Evolutionary conservation across 1,140 invertebrate genomes (phyloP).

Genomic region (Telenomus remus): DNA sequence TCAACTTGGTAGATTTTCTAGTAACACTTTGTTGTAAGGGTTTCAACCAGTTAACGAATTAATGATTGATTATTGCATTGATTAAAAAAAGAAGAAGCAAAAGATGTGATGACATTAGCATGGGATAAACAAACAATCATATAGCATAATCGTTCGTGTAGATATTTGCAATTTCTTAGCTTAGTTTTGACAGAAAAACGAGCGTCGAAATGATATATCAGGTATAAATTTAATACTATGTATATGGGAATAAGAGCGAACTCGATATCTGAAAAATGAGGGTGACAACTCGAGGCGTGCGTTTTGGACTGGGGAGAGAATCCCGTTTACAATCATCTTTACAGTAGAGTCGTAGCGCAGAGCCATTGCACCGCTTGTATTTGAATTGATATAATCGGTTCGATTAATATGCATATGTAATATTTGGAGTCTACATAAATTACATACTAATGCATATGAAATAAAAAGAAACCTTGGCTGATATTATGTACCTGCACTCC

Average conservation of each 20-base stretch:
- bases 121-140: conserved; percentile 4
- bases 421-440: conserved; percentile 43
- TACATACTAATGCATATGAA: conserved; percentile 50
- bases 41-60: conserved; percentile 5
- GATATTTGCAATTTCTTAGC: conserved; percentile 30
- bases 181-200: conserved; percentile 12
- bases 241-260: conserved; percentile 18
- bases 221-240: conserved; percentile 34
- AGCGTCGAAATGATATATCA: conserved; percentile 20
- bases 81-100: conserved; percentile 12
- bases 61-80: conserved; percentile 34
- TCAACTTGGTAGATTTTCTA: not conserved
- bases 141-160: conserved; percentile 26
- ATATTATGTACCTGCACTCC: conserved; percentile 46
- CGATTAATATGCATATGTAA: conserved; percentile 38
- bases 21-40: not conserved
- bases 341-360: conserved; percentile 35
- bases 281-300: not conserved
- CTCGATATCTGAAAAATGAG: not conserved
- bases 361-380: conserved; percentile 49
- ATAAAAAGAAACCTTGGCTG: conserved; percentile 36
- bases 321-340: conserved; percentile 29
- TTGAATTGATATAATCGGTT: conserved; percentile 43
- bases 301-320: conserved; percentile 14
- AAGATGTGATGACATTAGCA: conserved; percentile 24